Evolutionary conservation across 1,140 invertebrate species (phyloP), one percentile per base, ranked within the genome.

Genomic region (Drosophila hydei): DNA sequence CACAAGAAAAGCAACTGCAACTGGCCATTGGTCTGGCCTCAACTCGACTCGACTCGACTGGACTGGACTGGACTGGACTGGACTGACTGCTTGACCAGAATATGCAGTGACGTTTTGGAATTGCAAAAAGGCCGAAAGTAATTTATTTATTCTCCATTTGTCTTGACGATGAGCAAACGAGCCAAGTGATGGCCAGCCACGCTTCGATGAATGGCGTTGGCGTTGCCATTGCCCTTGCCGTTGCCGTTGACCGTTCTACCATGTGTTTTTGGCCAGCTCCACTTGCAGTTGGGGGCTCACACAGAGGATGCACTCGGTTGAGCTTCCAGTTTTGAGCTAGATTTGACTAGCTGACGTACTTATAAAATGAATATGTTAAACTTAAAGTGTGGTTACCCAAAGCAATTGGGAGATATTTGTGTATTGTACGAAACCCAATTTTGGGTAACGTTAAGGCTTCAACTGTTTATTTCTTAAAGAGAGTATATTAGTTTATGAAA

Each of bases 61-160:
- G 16, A 16, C 27, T 11, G 55, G 6, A 18, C 56, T 16, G 16
- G 7, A 9, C 56, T 14, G 50, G n/a, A 5, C 67, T 9, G 25
- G 48, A 23, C 25, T 19, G 30, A n/a, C 43, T 48, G 72, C 56
- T 62, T 70, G 80, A 63, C 72, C 75, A 80, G 74, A 67, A 77
- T 75, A 71, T 80, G 59, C 77, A 81, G 54, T 77, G 81, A 87
- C 83, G 75, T 81, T 78, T 78, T 60, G 68, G 72, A 67, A 87
- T 88, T 88, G 83, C 83, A 83, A 88, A 88, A 80, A 87, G 83
- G 77, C 83, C 72, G 72, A 80, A 87, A 87, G 83, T 87, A 88
- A 87, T 87, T 87, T 87, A 88, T 87, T 87, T 87, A 87, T 87
- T 87, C 87, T 83, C 79, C 83, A 88, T 87, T 87, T 87, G 83